These are phyloP conservation scores for Amphibalanus amphitrite DNA, from an alignment of 1,140 invertebrate species.

Conservation along the genomic window DNA sequence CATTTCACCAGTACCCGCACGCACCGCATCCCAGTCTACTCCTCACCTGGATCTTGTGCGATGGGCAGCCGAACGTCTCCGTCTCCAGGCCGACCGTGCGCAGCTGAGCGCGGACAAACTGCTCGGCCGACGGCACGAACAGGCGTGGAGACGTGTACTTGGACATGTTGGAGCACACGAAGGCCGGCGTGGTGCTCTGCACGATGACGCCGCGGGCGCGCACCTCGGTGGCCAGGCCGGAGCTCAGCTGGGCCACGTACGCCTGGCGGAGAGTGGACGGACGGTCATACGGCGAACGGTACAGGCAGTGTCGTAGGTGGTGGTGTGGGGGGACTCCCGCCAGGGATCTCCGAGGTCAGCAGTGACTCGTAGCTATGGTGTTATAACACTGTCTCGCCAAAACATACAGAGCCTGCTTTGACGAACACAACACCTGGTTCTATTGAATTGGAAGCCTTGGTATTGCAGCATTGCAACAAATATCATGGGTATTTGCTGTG, in stretches of 20 bases:
- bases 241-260: constrained; percentile 68
- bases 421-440: too few species aligned
- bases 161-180: constrained; percentile 85
- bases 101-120: constrained; percentile 57
- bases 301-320: too few species aligned
- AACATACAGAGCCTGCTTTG: too few species aligned
- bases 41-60: constrained; percentile 24
- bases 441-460: too few species aligned
- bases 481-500: too few species aligned
- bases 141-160: constrained; percentile 59
- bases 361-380: too few species aligned
- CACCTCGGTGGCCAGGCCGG: constrained; percentile 62
- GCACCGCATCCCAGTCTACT: too few species aligned
- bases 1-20: too few species aligned
- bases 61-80: constrained; percentile 52
- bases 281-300: background rate
- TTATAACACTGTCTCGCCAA: too few species aligned
- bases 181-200: constrained; percentile 70
- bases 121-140: constrained; percentile 56
- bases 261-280: constrained; percentile 32
- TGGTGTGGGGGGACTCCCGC: too few species aligned
- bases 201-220: constrained; percentile 53
- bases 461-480: too few species aligned
- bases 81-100: constrained; percentile 53
- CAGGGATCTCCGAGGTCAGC: too few species aligned